Conservation (phyloP, 2,888 invertebrate genomes). For the Litoditis marina region DNA sequence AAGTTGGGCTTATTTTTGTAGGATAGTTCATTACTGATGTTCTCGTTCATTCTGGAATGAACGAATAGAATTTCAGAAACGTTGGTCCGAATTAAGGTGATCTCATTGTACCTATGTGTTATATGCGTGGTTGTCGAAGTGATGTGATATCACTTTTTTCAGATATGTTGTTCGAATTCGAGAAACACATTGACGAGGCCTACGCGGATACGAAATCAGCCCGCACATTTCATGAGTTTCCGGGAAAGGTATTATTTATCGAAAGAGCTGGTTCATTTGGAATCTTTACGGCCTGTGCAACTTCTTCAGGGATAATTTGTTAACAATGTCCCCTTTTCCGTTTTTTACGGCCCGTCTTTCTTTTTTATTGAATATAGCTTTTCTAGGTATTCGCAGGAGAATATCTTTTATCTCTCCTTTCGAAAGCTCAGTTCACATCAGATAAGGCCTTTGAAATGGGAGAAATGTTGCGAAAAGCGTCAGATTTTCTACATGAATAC, state of each 20-base stretch:
- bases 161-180: conserved; percentile 13
- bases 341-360: no score
- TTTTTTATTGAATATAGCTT: not conserved
- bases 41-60: no score
- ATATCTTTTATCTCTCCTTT: conserved; percentile 63
- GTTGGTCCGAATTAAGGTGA: no score
- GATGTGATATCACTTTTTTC: not conserved
- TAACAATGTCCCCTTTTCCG: no score
- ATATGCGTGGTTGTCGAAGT: no score
- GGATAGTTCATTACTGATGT: no score
- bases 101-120: no score
- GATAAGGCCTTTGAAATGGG: conserved; percentile 11
- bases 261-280: not conserved
- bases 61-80: no score
- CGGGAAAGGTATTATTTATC: conserved; percentile 7
- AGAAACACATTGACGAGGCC: not conserved
- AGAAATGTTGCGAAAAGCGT: not conserved
- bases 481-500: conserved; percentile 12
- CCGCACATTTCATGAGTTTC: not conserved
- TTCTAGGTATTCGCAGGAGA: conserved; percentile 7
- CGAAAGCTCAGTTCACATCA: conserved; percentile 2
- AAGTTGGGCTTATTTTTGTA: no score
- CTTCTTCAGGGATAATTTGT: not conserved
- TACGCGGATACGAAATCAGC: not conserved
- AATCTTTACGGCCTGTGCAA: not conserved